These are phyloP conservation scores for Coecobrya sp. DNA, from an alignment of 2,888 invertebrate species.

Conservation along the genomic window DNA sequence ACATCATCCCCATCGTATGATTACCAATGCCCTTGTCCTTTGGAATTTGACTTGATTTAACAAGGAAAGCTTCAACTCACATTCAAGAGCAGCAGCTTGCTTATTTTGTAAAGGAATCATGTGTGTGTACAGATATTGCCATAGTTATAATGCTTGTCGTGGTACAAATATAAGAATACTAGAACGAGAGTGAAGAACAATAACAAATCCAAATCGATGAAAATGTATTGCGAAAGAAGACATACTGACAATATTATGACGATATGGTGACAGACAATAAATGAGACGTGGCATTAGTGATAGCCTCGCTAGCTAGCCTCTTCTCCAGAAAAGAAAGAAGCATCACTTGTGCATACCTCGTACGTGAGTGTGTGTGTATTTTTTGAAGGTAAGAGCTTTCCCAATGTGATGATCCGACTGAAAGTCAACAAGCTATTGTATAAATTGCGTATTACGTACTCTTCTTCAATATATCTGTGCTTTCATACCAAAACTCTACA, in stretches of 20 bases:
- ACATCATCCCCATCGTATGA: conserved; percentile 22
- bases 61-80: conserved; percentile 32
- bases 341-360: not conserved
- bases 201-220: conserved; percentile 69
- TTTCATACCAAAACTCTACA: conserved; percentile 1
- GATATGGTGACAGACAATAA: conserved; percentile 74
- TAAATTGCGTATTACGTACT: conserved; percentile 40
- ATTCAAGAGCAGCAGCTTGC: not conserved
- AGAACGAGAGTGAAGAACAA: conserved; percentile 44
- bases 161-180: not conserved
- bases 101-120: conserved; percentile 30
- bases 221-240: conserved; percentile 64
- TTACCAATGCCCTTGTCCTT: conserved; percentile 21
- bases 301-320: conserved; percentile 34
- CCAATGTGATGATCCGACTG: conserved; percentile 54
- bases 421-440: conserved; percentile 75
- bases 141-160: not conserved
- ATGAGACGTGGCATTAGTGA: conserved; percentile 72
- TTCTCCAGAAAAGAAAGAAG: conserved; percentile 24
- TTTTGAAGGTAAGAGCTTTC: conserved; percentile 34
- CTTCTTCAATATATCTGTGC: conserved; percentile 10
- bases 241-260: conserved; percentile 72
- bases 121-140: conserved; percentile 28
- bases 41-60: conserved; percentile 51
- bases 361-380: conserved; percentile 1